phyloP scores from a whole-genome alignment of 2,113 vertebrate genomes.

The Penelope pileata region DNA sequence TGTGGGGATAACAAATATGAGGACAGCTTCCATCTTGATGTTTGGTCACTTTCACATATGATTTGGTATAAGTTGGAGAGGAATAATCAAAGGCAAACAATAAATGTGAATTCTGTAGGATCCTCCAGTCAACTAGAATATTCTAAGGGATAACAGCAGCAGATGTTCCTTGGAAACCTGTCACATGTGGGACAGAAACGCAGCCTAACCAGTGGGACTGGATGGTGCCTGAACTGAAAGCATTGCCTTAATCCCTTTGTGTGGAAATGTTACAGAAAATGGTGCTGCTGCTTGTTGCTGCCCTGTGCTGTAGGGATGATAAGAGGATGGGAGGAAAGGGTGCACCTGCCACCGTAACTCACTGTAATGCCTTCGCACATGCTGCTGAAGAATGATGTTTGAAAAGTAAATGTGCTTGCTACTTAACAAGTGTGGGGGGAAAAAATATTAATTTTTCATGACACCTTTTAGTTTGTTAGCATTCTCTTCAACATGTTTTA shows the following conservation, averaged over 20 bases:
- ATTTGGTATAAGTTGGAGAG: not conserved
- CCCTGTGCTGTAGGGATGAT: not conserved
- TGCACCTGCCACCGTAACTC: not conserved
- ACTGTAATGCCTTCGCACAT: not conserved
- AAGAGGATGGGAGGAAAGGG: not conserved
- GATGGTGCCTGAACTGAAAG: not conserved
- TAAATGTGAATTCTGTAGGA: not conserved
- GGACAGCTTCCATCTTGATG: not conserved
- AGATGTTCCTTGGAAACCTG: not conserved
- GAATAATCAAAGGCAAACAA: not conserved
- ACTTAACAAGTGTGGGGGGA: not conserved
- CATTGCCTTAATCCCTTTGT: not conserved
- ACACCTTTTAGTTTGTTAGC: not conserved
- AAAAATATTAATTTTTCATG: not conserved
- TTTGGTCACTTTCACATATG: not conserved
- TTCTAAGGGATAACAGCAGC: not conserved
- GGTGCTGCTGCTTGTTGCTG: not conserved
- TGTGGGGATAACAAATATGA: not conserved
- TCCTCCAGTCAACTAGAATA: not conserved
- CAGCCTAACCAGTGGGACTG: not conserved
- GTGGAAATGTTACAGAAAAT: fast-evolving
- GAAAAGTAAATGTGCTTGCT: not conserved
- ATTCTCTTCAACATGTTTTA: not conserved
- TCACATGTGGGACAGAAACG: not conserved
- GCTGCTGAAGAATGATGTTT: not conserved